Base-by-base conservation (phyloP, 2,888 invertebrate species). In the Dusona sp. region DNA sequence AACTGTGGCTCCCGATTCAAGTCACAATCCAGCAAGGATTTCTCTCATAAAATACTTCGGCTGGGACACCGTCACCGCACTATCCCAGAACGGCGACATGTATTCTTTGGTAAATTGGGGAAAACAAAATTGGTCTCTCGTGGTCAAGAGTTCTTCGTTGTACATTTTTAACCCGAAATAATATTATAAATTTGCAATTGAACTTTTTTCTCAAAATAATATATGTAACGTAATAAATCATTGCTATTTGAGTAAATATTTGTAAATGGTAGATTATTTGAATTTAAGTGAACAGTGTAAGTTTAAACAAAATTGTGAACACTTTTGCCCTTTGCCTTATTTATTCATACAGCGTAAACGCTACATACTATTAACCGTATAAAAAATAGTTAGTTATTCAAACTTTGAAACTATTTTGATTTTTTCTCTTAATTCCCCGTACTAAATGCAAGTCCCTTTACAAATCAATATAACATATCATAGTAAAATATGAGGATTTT, bases 1-100 rank as follows among this genome's bases (percentile, higher is more conserved):
- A 57, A 98, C 98, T 0, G 98, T 98, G 1, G 97, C 98, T 1
- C 98, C 98, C 0, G 98, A 98, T 93, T 98, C 98, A 0, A 98
- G 98, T 1, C 98, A 98, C 94, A 98, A 98, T 93, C 96, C 97
- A 0, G 98, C 98, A 2, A 95, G 98, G 91, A 97, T 98, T 80
- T 97, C 97, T 45, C 97, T 98, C 92, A 97, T 98, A 90, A 96
- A 96, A 89, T 95, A 96, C 92, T 97, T 97, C 92, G 96, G 96
- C 45, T 98, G 98, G 98, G 97, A 97, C 93, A 97, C 97, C 0
- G 98, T 98, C 72, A 97, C 98, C 0, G 97, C 97, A 0, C 96
- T 98, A 92, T 97, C 97, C 1, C 97, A 98, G 93, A 98, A 98
- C 90, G 97, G 97, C 90, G 98, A 98, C 93, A 96, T 97, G 68